These are phyloP conservation scores for Lates calcarifer DNA, from an alignment of 2,113 vertebrate genomes.

Conservation along the genomic window DNA sequence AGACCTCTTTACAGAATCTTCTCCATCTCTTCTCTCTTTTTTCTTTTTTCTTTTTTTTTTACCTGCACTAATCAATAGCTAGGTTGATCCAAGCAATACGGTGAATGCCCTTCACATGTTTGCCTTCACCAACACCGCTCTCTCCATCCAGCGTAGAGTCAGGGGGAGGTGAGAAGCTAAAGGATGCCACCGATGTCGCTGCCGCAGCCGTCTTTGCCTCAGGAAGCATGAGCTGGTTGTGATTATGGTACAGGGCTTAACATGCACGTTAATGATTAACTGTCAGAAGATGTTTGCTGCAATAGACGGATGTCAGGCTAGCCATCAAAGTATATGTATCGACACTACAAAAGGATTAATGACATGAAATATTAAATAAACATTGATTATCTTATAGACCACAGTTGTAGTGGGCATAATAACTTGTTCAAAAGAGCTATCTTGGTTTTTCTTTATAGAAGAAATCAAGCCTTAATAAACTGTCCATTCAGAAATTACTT, in stretches of 20 bases:
- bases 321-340: slow-evolving; percentile 78
- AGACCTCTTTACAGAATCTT: slow-evolving; percentile 48
- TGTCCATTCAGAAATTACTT: slow-evolving; percentile 87
- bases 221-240: slow-evolving; percentile 86
- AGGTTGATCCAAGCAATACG: slow-evolving; percentile 68
- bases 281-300: slow-evolving; percentile 85
- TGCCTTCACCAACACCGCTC: slow-evolving; percentile 40
- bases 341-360: slow-evolving; percentile 82
- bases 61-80: slow-evolving; percentile 58
- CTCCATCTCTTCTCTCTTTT: not conserved
- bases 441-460: slow-evolving; percentile 86
- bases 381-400: slow-evolving; percentile 84
- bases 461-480: slow-evolving; percentile 97
- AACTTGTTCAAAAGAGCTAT: slow-evolving; percentile 84
- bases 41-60: too few species aligned
- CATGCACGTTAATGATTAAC: slow-evolving; percentile 83
- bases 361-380: slow-evolving; percentile 69
- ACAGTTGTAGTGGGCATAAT: slow-evolving; percentile 85
- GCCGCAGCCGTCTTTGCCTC: slow-evolving; percentile 46
- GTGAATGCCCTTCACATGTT: slow-evolving; percentile 56
- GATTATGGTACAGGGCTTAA: slow-evolving; percentile 79
- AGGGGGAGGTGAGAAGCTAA: slow-evolving; percentile 46
- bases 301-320: slow-evolving; percentile 84
- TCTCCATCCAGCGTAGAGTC: slow-evolving; percentile 32
- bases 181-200: slow-evolving; percentile 49